Percentiles rank a stretch among this genome's conserved stretches.
These are phyloP conservation scores for Acropternis orthonyx DNA, from an alignment of 2,797 vertebrate species.

Conservation along the genomic window DNA sequence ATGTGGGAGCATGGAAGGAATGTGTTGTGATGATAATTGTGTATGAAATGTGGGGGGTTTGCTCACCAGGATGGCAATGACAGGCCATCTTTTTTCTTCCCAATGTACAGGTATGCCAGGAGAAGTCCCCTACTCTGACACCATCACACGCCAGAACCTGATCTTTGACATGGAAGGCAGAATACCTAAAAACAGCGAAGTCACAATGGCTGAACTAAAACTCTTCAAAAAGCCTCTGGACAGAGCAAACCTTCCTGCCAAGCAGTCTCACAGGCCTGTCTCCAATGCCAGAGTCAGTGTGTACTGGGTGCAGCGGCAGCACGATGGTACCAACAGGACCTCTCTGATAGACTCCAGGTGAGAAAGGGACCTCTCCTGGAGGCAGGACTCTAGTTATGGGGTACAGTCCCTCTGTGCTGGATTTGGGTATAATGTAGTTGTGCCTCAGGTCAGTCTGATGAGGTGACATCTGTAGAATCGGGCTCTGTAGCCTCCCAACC, in stretches of 20 bases:
- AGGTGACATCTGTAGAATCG: neutral
- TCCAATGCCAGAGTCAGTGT: slow-evolving; percentile 89
- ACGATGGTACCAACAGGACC: slow-evolving; percentile 86
- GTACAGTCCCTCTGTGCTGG: neutral
- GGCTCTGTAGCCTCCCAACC: neutral
- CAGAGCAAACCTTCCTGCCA: slow-evolving; percentile 73
- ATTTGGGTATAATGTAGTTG: neutral
- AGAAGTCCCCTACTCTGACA: slow-evolving; percentile 84
- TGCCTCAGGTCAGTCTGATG: neutral
- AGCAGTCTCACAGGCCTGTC: slow-evolving; percentile 77
- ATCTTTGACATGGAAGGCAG: slow-evolving; percentile 89
- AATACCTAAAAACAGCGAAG: slow-evolving; percentile 89
- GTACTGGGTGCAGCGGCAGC: slow-evolving; percentile 86
- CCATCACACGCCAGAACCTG: slow-evolving; percentile 81
- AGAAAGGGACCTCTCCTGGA: neutral
- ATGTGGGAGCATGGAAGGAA: neutral
- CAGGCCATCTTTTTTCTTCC: neutral
- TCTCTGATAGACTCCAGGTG: slow-evolving; percentile 93
- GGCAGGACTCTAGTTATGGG: neutral
- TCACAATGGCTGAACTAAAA: slow-evolving; percentile 93
- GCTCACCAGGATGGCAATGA: neutral
- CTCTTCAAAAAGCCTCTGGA: slow-evolving; percentile 88
- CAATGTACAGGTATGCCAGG: slow-evolving; percentile 81
- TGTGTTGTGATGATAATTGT: neutral
- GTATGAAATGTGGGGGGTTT: neutral